Evolutionary conservation across 1,140 invertebrate species (phyloP).

Genomic region (Drosophila sp.): DNA sequence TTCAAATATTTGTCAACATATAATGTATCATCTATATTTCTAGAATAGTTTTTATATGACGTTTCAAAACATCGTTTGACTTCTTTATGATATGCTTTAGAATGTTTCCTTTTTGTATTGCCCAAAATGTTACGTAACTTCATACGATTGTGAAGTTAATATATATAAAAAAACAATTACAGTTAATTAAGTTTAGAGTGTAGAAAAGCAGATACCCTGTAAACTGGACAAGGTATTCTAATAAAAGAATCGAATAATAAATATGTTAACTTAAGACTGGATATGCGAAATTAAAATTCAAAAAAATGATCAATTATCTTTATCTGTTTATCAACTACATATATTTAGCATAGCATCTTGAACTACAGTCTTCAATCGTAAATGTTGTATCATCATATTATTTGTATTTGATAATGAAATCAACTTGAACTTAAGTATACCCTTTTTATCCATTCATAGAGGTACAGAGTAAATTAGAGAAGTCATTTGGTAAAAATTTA

Average conservation of each 20-base stretch:
- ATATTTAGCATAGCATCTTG: too few relatives aligned
- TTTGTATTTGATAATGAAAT: too few relatives aligned
- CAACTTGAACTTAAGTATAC: neutral
- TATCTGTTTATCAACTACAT: too few relatives aligned
- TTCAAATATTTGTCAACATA: neutral
- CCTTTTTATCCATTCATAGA: neutral
- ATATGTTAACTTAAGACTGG: too few relatives aligned
- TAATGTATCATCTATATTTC: conserved; percentile 6
- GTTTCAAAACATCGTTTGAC: neutral
- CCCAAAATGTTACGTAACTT: conserved; percentile 35
- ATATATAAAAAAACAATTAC: conserved; percentile 16
- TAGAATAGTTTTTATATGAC: neutral
- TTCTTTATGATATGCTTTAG: conserved; percentile 15
- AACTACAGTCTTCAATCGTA: too few relatives aligned
- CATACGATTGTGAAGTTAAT: conserved; percentile 28
- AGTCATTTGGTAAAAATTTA: conserved; percentile 34
- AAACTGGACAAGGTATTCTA: neutral
- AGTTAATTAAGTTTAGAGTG: neutral
- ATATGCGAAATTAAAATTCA: too few relatives aligned
- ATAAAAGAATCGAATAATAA: too few relatives aligned
- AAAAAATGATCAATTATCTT: too few relatives aligned
- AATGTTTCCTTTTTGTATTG: conserved; percentile 28
- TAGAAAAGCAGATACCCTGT: conserved; percentile 9
- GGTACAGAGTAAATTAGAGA: neutral
- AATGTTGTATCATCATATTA: too few relatives aligned